phyloP scores from a whole-genome alignment of 1,140 invertebrate genomes.

The Oncopodura yosiiana region DNA sequence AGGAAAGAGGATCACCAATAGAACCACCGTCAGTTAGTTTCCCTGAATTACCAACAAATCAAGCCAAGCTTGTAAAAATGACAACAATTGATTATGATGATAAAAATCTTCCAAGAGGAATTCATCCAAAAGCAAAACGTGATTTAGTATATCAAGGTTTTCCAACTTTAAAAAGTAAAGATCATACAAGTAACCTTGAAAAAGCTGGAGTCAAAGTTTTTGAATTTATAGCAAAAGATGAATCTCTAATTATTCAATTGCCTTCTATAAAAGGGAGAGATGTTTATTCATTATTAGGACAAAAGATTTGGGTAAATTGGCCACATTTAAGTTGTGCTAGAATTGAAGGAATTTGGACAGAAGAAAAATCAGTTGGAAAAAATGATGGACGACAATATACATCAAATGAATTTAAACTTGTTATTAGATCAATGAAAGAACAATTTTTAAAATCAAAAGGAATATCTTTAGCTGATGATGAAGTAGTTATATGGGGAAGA shows the following conservation, averaged over 20 bases:
- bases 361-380: neutral
- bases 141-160: slow-evolving; percentile 78
- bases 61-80: slow-evolving; percentile 36
- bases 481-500: slow-evolving; percentile 61
- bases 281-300: slow-evolving; percentile 49
- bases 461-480: slow-evolving; percentile 61
- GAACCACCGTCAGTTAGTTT: slow-evolving; percentile 16
- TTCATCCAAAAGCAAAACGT: slow-evolving; percentile 56
- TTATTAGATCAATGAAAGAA: slow-evolving; percentile 7
- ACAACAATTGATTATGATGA: slow-evolving; percentile 38
- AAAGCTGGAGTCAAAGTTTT: slow-evolving; percentile 75
- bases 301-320: slow-evolving; percentile 71
- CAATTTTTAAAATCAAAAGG: slow-evolving; percentile 45
- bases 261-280: slow-evolving; percentile 40
- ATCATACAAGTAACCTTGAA: slow-evolving; percentile 56
- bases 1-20: slow-evolving; percentile 15
- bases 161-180: slow-evolving; percentile 73
- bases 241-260: slow-evolving; percentile 66
- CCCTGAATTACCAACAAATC: slow-evolving; percentile 17
- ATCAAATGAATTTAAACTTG: neutral
- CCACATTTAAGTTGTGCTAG: slow-evolving; percentile 58
- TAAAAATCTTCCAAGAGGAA: slow-evolving; percentile 57
- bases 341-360: neutral
- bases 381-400: slow-evolving; percentile 4
- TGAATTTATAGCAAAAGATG: slow-evolving; percentile 62